Percentiles rank a stretch among this genome's conserved stretches.
These are phyloP conservation scores for Ambastaia sidthimunki DNA, from an alignment of 2,797 vertebrate genomes.

Conservation along the genomic window DNA sequence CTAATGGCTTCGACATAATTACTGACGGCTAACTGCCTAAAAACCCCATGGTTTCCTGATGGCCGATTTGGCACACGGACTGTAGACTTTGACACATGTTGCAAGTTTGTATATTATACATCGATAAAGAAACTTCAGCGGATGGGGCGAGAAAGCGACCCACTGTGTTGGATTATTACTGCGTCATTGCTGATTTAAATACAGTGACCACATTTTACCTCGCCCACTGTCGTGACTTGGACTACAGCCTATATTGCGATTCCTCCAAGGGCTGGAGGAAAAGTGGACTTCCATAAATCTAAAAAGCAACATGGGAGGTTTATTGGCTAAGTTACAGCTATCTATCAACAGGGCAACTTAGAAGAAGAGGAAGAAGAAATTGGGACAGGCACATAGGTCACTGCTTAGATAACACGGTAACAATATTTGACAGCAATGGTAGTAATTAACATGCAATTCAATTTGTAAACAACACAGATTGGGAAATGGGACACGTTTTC, in stretches of 20 bases:
- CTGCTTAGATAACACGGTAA: background rate
- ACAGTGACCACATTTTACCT: conserved; percentile 36
- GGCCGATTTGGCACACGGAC: conserved; percentile 29
- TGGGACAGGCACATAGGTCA: background rate
- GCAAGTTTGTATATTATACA: conserved; percentile 16
- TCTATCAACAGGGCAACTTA: background rate
- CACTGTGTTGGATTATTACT: conserved; percentile 17
- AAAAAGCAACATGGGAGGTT: conserved; percentile 16
- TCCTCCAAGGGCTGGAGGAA: conserved; percentile 14
- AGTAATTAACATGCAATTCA: background rate
- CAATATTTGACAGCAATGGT: background rate
- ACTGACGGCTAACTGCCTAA: background rate
- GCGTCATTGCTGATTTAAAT: conserved; percentile 45
- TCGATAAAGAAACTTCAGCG: conserved; percentile 34
- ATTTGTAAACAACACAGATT: conserved; percentile 3
- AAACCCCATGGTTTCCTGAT: conserved; percentile 9
- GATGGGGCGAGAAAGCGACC: conserved; percentile 30
- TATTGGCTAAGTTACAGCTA: conserved; percentile 15
- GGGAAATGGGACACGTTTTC: background rate
- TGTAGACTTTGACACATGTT: conserved; percentile 10
- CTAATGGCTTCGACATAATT: conserved; percentile 39
- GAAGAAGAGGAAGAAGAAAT: conserved; percentile 6
- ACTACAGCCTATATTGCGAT: conserved; percentile 14
- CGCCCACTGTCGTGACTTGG: conserved; percentile 51
- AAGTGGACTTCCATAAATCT: conserved; percentile 19